Conservation (phyloP, 2,797 vertebrate genomes). For the Antennarius maculatus region DNA sequence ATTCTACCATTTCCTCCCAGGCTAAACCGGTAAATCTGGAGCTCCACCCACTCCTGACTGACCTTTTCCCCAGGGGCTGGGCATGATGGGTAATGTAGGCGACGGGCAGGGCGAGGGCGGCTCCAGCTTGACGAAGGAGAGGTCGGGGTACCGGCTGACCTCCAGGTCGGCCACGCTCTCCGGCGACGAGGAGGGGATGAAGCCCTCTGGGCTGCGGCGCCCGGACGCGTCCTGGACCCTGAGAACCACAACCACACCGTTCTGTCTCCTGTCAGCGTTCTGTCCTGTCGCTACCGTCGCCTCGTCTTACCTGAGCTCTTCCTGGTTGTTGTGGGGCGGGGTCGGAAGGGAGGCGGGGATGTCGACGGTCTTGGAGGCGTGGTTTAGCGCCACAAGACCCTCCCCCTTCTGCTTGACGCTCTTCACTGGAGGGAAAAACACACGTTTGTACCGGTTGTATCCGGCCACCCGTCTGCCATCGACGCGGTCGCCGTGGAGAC, state of each 20-base stretch:
- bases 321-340: slow-evolving; percentile 97
- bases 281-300: no score
- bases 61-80: slow-evolving; percentile 91
- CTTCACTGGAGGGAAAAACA: slow-evolving; percentile 39
- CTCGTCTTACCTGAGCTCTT: slow-evolving; percentile 88
- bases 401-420: slow-evolving; percentile 85
- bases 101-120: slow-evolving; percentile 89
- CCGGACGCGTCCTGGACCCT: slow-evolving; percentile 88
- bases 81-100: slow-evolving; percentile 90
- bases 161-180: slow-evolving; percentile 92
- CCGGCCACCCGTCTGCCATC: no score
- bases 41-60: not conserved
- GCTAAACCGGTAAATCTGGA: no score
- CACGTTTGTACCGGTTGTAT: not conserved
- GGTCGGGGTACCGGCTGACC: slow-evolving; percentile 91
- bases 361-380: slow-evolving; percentile 90
- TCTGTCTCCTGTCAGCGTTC: no score
- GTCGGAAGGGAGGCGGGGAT: slow-evolving; percentile 96
- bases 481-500: no score
- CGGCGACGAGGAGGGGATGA: slow-evolving; percentile 93
- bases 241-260: not conserved
- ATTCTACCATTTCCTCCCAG: no score
- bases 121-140: slow-evolving; percentile 92
- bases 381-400: slow-evolving; percentile 86
- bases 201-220: slow-evolving; percentile 87